phyloP scores from a whole-genome alignment of 2,888 invertebrate genomes.

The Nineta flava region DNA sequence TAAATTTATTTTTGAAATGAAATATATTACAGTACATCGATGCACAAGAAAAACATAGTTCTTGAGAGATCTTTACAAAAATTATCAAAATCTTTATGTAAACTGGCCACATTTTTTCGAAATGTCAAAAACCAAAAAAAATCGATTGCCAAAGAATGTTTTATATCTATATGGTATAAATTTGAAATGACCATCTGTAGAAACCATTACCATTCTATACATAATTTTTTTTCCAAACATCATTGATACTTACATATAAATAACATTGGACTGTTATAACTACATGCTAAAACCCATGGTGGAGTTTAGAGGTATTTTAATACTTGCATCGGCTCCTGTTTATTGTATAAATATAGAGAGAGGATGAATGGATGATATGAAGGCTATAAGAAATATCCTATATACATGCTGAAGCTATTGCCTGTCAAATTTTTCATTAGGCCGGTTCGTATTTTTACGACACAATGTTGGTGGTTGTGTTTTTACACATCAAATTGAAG shows the following conservation, averaged over 20 bases:
- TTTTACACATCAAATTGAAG: too few species aligned
- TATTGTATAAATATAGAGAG: not conserved
- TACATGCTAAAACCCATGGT: not conserved
- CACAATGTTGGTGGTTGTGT: conserved; percentile 2
- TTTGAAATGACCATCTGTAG: too few species aligned
- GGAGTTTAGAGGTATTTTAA: conserved; percentile 3
- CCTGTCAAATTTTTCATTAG: conserved; percentile 23
- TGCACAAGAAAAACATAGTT: too few species aligned
- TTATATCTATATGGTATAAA: too few species aligned
- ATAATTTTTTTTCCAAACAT: not conserved
- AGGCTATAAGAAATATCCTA: not conserved
- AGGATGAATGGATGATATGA: not conserved
- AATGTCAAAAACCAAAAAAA: too few species aligned
- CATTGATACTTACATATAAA: not conserved
- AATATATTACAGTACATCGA: too few species aligned
- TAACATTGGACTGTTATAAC: not conserved
- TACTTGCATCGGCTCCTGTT: not conserved
- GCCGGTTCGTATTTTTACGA: conserved; percentile 17
- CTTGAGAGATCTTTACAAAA: too few species aligned
- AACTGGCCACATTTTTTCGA: too few species aligned
- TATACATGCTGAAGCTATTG: conserved; percentile 11
- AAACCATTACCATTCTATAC: too few species aligned
- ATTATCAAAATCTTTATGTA: too few species aligned
- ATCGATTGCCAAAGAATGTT: too few species aligned
- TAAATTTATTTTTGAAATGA: too few species aligned